These are phyloP conservation scores for Chrysogorgia sp. DNA, from an alignment of 92 coral and sea anemone genomes.

Conservation along the genomic window DNA sequence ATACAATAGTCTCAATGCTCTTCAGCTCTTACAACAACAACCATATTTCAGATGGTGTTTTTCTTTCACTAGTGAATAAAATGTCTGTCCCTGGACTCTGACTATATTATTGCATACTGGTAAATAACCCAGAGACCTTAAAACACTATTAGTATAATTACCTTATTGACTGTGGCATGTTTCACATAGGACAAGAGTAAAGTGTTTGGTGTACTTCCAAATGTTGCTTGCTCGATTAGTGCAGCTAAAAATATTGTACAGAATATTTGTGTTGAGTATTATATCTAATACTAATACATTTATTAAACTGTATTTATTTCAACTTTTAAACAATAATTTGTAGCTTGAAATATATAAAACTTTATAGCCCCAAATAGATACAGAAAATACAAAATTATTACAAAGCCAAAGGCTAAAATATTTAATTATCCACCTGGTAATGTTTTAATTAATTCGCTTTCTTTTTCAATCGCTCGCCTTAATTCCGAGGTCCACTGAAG, in stretches of 20 bases:
- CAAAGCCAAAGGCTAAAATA: not conserved
- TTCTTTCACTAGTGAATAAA: no score
- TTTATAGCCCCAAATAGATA: no score
- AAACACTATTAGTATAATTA: constrained; percentile 1
- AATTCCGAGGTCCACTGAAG: constrained; percentile 91
- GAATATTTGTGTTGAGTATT: not conserved
- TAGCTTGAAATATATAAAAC: no score
- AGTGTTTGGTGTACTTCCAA: constrained; percentile 87
- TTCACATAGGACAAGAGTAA: constrained; percentile 86
- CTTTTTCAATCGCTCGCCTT: constrained; percentile 63
- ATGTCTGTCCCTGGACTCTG: no score
- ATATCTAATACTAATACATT: not conserved
- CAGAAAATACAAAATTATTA: not conserved
- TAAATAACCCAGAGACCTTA: not conserved
- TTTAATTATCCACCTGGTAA: constrained; percentile 71
- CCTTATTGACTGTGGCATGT: constrained; percentile 88
- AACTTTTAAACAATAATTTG: not conserved
- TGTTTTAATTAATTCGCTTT: constrained; percentile 62
- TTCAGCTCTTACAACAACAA: no score
- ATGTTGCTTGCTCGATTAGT: constrained; percentile 94
- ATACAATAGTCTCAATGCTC: no score
- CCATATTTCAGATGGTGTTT: no score
- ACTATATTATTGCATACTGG: not conserved
- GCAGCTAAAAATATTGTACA: constrained; percentile 62
- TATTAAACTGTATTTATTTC: not conserved